Base-by-base conservation (phyloP, 2,113 vertebrate genomes). In the Clarias gariepinus region DNA sequence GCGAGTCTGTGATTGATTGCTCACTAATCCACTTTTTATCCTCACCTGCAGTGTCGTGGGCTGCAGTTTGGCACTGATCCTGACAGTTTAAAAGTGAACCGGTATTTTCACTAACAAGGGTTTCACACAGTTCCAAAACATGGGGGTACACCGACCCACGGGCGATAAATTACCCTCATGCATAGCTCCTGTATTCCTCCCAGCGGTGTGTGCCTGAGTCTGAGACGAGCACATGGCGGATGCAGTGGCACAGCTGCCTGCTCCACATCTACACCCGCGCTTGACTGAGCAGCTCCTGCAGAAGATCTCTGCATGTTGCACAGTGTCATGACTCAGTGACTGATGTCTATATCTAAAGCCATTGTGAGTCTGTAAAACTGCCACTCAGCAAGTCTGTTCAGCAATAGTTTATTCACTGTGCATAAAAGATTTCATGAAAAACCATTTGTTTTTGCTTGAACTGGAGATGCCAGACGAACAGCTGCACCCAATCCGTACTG, bases 41-140 rank as follows among this genome's bases (percentile, higher is more conserved):
- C 76, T 86, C 87, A 81, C 77, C 87, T 78, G 81, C 87, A 90
- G 74, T 80, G 77, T 66, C 77, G 36, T 88, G 82, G 77, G 81
- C 71, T 88, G 84, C 80, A 85, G 36, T 74, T 88, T 88, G 81
- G 86, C 89, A 76, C 73, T 57, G 73, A 21, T 84, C 74, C 86
- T 81, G 86, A 86, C 89, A 86, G 86, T 88, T 88, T 89, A 89
- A 86, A 88, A 89, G 74, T 86, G 76, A 82, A 74, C 81, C 74
- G 76, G 79, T 88, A 86, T 88, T 86, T 89, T 84, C 55, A 81
- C 84, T 89, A 89, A 89, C 89, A 89, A 89, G 86, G 81, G 57
- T 83, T 83, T 90, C 81, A 86, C 77, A 53, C 87, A 80, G 61
- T 86, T 82, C 53, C 28, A 53, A 86, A 88, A 90, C 81, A 83